Evolutionary conservation across 2,113 vertebrate genomes (phyloP).

Genomic region (Burhinus oedicnemus): DNA sequence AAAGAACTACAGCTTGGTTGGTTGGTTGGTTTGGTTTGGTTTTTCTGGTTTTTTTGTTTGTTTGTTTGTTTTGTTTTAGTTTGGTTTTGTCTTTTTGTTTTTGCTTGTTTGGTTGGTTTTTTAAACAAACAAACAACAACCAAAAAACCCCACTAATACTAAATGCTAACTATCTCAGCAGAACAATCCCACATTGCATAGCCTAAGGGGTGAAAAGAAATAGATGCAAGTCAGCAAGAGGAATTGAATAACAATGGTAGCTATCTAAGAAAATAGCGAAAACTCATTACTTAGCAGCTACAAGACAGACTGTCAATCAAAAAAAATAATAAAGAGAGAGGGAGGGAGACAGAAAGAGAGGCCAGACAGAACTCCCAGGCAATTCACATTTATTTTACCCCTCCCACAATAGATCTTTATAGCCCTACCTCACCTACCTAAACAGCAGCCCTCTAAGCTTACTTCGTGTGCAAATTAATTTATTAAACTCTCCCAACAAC

Average conservation of each 20-base stretch:
- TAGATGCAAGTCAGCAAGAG: slow-evolving; percentile 61
- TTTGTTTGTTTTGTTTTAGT: not conserved
- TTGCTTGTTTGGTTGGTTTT: not conserved
- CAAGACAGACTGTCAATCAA: slow-evolving; percentile 16
- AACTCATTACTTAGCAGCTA: slow-evolving; percentile 30
- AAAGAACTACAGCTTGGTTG: not conserved
- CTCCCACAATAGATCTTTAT: slow-evolving; percentile 18
- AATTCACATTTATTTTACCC: slow-evolving; percentile 12
- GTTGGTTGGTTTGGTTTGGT: not conserved
- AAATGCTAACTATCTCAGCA: not conserved
- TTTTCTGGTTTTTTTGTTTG: too few relatives aligned
- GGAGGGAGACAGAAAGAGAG: not conserved
- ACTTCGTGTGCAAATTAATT: not conserved
- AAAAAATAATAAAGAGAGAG: not conserved
- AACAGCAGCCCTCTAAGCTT: not conserved
- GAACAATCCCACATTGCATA: slow-evolving; percentile 23
- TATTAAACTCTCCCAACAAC: not conserved
- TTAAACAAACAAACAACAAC: not conserved
- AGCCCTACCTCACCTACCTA: slow-evolving; percentile 18
- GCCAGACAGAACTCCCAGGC: slow-evolving; percentile 20
- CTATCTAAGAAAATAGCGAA: slow-evolving; percentile 9
- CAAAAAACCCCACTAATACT: not conserved
- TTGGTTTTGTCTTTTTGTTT: too few relatives aligned
- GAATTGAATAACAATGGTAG: slow-evolving; percentile 61
- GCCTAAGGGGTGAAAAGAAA: slow-evolving; percentile 36